phyloP scores from a whole-genome alignment of 2,888 invertebrate genomes.

The Pasiphila rectangulata region DNA sequence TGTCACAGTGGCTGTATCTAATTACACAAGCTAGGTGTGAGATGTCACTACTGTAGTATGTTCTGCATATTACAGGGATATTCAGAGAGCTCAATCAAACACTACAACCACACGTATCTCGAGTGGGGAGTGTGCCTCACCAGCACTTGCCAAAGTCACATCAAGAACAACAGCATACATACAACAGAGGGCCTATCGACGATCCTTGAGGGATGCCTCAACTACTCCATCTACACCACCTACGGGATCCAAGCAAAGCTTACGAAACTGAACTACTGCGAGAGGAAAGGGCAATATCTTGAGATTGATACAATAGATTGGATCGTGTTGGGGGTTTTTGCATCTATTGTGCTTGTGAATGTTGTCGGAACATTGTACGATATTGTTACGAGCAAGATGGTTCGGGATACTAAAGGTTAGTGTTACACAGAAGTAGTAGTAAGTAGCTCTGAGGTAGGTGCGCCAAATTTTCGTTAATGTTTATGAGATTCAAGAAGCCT shows the following conservation, averaged over 20 bases:
- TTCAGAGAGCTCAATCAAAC: conserved; percentile 33
- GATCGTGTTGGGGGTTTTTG: conserved; percentile 24
- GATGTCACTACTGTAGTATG: too few species aligned
- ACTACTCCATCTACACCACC: conserved; percentile 30
- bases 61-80: conserved; percentile 37
- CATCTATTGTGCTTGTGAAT: conserved; percentile 21
- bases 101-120: conserved; percentile 40
- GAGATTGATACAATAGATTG: conserved; percentile 27
- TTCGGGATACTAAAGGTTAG: conserved; percentile 35
- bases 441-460: too few species aligned
- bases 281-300: conserved; percentile 17
- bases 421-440: background rate
- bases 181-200: conserved; percentile 23
- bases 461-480: too few species aligned
- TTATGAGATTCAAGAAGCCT: background rate
- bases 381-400: conserved; percentile 15
- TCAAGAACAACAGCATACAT: conserved; percentile 21
- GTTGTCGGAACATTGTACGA: conserved; percentile 28
- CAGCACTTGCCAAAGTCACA: conserved; percentile 30
- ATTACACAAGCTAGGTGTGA: too few species aligned
- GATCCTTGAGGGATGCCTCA: conserved; percentile 39
- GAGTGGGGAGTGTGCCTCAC: conserved; percentile 41
- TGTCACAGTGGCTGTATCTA: background rate
- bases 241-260: conserved; percentile 35
- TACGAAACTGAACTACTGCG: conserved; percentile 30